These are phyloP conservation scores for Cinclus mexicanus DNA, from an alignment of 2,113 vertebrate genomes.

Conservation along the genomic window DNA sequence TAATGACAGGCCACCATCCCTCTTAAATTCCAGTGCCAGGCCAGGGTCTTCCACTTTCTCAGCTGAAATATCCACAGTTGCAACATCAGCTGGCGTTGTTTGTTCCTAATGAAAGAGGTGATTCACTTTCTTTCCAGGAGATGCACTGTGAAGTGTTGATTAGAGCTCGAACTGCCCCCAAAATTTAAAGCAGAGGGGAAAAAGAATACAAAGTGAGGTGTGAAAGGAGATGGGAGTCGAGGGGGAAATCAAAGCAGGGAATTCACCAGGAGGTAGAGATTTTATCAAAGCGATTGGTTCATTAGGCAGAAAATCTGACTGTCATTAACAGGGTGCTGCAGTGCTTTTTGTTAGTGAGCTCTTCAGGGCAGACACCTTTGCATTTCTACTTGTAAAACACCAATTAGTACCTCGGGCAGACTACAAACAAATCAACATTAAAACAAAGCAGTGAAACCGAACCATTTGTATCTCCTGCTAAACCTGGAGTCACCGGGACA, in stretches of 20 bases:
- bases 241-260: constrained; percentile 40
- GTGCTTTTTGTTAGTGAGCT: neutral
- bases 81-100: neutral
- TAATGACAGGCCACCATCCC: neutral
- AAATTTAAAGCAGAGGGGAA: neutral
- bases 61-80: neutral
- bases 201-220: constrained; percentile 9
- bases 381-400: constrained; percentile 29
- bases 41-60: constrained; percentile 26
- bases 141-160: neutral
- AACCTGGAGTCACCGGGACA: neutral
- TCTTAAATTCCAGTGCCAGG: neutral
- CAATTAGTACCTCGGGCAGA: constrained; percentile 44
- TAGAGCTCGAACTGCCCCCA: neutral
- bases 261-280: constrained; percentile 44
- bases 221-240: constrained; percentile 7
- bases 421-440: constrained; percentile 49
- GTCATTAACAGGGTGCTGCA: neutral
- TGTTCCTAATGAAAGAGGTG: neutral
- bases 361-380: constrained; percentile 52
- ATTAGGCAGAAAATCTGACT: constrained; percentile 38
- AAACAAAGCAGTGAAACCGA: neutral
- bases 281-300: constrained; percentile 53
- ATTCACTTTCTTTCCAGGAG: constrained; percentile 28
- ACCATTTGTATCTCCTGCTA: constrained; percentile 19